phyloP scores from a whole-genome alignment of 1,140 invertebrate species.

The Sinonovacula constricta region DNA sequence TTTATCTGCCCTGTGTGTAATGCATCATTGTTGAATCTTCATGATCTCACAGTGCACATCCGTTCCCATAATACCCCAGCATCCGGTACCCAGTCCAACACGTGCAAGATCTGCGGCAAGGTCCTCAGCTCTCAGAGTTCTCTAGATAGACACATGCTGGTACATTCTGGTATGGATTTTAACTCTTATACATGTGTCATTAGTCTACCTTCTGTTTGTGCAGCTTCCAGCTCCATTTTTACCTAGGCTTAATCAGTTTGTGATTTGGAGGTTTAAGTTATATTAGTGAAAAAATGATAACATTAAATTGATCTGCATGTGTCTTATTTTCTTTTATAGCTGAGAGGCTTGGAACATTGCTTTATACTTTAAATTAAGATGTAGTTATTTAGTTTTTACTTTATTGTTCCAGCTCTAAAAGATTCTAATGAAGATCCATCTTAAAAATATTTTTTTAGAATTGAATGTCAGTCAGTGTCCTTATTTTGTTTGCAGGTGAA shows the following conservation, averaged over 20 bases:
- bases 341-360: too few relatives aligned
- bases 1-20: conserved; percentile 86
- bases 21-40: conserved; percentile 81
- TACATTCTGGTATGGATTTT: conserved; percentile 74
- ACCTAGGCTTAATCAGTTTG: too few relatives aligned
- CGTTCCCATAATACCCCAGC: conserved; percentile 77
- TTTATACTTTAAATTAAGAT: too few relatives aligned
- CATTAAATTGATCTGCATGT: too few relatives aligned
- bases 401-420: too few relatives aligned
- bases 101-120: conserved; percentile 81
- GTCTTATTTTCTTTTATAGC: too few relatives aligned
- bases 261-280: too few relatives aligned
- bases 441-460: too few relatives aligned
- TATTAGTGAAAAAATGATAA: too few relatives aligned
- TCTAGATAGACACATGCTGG: conserved; percentile 77
- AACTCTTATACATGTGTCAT: background rate
- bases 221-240: too few relatives aligned
- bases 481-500: conserved; percentile 74
- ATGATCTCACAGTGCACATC: conserved; percentile 86
- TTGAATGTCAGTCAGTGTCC: background rate
- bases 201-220: too few relatives aligned
- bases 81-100: conserved; percentile 69
- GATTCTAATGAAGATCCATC: too few relatives aligned
- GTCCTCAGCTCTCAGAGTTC: conserved; percentile 87
- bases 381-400: background rate